These are phyloP conservation scores for Bombylius major DNA, from an alignment of 2,888 invertebrate species.

Conservation along the genomic window DNA sequence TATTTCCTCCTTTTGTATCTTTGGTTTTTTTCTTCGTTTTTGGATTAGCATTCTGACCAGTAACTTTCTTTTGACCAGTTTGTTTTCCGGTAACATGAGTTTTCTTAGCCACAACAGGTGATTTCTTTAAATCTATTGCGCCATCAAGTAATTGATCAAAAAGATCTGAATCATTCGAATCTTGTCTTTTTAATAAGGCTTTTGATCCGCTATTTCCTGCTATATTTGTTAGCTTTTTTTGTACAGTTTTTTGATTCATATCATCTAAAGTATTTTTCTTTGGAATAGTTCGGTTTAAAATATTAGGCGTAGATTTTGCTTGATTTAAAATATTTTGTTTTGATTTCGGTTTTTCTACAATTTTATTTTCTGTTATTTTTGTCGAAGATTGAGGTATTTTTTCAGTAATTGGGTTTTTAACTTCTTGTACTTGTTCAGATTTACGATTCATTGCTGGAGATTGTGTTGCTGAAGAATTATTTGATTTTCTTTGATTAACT, in stretches of 20 bases:
- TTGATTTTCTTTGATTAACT: constrained; percentile 21
- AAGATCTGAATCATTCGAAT: constrained; percentile 23
- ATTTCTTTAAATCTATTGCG: constrained; percentile 24
- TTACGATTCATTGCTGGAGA: constrained; percentile 7
- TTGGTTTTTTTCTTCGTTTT: constrained; percentile 5
- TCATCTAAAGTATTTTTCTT: constrained; percentile 14
- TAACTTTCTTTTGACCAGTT: not conserved
- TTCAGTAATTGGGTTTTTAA: not conserved
- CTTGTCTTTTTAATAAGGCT: not conserved
- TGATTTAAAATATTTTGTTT: not conserved
- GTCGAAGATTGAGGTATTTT: not conserved
- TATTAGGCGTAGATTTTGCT: not conserved
- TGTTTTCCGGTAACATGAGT: constrained; percentile 1
- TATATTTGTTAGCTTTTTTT: not conserved
- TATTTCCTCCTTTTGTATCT: constrained; percentile 1
- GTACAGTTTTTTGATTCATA: not conserved
- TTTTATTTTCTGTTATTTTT: not conserved
- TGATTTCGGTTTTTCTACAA: not conserved
- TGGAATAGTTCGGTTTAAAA: not conserved
- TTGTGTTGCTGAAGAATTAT: constrained; percentile 1
- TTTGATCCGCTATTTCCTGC: not conserved
- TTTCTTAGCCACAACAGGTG: constrained; percentile 18
- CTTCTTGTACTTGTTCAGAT: not conserved
- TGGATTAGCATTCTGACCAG: not conserved
- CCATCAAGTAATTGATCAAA: constrained; percentile 35